These are phyloP conservation scores for Aricia artaxerxes DNA, from an alignment of 2,888 invertebrate species.

Conservation along the genomic window DNA sequence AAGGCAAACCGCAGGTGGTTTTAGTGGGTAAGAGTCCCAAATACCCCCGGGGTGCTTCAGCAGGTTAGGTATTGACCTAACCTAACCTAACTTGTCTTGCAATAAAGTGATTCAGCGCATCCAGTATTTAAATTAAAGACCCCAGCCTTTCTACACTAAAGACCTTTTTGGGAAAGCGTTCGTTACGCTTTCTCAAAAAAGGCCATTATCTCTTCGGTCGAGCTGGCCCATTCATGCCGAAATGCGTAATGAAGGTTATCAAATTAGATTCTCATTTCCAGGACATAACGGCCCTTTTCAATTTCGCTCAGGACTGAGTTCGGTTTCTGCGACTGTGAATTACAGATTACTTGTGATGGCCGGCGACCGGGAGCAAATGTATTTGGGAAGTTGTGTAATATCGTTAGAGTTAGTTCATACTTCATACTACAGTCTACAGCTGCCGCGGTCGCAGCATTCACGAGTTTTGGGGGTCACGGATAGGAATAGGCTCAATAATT, in stretches of 20 bases:
- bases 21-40: too few species aligned
- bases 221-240: not conserved
- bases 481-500: too few species aligned
- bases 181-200: not conserved
- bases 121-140: too few species aligned
- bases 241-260: not conserved
- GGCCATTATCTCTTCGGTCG: not conserved
- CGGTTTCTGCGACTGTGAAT: not conserved
- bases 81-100: too few species aligned
- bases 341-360: not conserved
- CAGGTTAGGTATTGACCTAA: too few species aligned
- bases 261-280: slow-evolving; percentile 14
- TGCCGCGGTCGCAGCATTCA: not conserved
- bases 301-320: not conserved
- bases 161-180: not conserved
- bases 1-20: too few species aligned
- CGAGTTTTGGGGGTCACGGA: not conserved
- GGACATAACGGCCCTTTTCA: not conserved
- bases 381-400: not conserved
- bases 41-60: too few species aligned
- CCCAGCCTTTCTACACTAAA: too few species aligned
- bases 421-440: too few species aligned
- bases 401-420: not conserved
- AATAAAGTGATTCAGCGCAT: too few species aligned
- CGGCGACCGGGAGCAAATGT: not conserved